These are phyloP conservation scores for Diadophis punctatus DNA, from an alignment of 2,113 vertebrate species.

Conservation along the genomic window DNA sequence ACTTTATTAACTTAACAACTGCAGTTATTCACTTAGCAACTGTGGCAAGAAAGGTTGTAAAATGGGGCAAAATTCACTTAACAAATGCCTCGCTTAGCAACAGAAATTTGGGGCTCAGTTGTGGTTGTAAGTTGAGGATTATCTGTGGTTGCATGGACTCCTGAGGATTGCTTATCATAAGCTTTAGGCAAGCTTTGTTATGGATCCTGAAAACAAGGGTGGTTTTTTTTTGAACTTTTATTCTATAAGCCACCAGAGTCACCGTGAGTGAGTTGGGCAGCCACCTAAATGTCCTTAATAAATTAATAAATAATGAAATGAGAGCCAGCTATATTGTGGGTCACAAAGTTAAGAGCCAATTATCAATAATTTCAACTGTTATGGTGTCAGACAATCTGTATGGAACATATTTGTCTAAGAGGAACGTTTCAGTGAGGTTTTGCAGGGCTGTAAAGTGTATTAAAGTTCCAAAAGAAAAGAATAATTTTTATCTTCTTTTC, in stretches of 20 bases:
- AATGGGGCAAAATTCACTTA: background rate
- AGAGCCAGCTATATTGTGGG: background rate
- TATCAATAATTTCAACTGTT: background rate
- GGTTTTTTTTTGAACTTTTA: background rate
- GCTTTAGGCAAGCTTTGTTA: background rate
- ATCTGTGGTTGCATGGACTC: background rate
- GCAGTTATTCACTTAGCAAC: background rate
- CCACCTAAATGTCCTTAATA: background rate
- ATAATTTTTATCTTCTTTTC: background rate
- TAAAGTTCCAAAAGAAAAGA: background rate
- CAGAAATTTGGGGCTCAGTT: background rate
- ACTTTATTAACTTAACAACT: background rate
- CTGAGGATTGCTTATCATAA: background rate
- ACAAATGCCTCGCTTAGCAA: background rate
- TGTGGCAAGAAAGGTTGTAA: background rate
- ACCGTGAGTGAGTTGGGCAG: background rate
- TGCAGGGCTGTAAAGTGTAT: background rate
- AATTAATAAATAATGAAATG: too few species aligned
- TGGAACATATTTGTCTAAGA: background rate
- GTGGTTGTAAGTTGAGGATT: background rate
- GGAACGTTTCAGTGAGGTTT: background rate
- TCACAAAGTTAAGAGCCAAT: background rate
- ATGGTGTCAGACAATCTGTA: background rate
- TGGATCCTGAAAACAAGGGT: background rate
- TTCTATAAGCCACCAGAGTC: background rate